Conservation (phyloP, 2,113 vertebrate genomes). For the Callorhinus ursinus region DNA sequence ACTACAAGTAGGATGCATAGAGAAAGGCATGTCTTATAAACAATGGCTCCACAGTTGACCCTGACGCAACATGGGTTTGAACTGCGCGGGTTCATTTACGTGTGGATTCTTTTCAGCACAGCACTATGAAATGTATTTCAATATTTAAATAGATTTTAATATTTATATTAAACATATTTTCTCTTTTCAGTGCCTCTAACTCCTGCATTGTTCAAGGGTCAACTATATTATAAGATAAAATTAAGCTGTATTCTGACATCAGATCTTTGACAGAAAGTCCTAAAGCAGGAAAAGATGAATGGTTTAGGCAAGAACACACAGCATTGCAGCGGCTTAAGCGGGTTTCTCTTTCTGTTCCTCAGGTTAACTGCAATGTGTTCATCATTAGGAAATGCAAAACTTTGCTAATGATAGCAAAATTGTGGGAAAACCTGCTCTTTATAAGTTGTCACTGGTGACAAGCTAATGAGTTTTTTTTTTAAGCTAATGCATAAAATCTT, state of each 20-base stretch:
- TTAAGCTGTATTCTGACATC: neutral
- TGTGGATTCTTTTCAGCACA: neutral
- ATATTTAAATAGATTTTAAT: neutral
- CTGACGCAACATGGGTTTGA: neutral
- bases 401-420: neutral
- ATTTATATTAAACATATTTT: neutral
- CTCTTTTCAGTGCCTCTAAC: neutral
- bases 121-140: neutral
- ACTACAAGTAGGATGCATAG: neutral
- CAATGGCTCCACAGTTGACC: neutral
- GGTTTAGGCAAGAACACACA: neutral
- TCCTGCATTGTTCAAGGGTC: neutral
- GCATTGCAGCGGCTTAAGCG: neutral
- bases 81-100: neutral
- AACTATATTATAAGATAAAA: neutral
- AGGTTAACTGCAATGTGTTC: neutral
- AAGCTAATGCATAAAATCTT: neutral
- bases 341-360: neutral
- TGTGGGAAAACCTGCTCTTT: neutral
- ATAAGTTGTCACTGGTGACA: neutral
- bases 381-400: neutral
- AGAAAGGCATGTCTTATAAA: neutral
- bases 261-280: neutral
- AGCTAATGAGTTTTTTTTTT: neutral
- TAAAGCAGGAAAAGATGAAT: neutral